Evolutionary conservation across 2,888 invertebrate species (phyloP), one percentile per base, ranked within the genome.

Genomic region (Eupithecia pulchellata): DNA sequence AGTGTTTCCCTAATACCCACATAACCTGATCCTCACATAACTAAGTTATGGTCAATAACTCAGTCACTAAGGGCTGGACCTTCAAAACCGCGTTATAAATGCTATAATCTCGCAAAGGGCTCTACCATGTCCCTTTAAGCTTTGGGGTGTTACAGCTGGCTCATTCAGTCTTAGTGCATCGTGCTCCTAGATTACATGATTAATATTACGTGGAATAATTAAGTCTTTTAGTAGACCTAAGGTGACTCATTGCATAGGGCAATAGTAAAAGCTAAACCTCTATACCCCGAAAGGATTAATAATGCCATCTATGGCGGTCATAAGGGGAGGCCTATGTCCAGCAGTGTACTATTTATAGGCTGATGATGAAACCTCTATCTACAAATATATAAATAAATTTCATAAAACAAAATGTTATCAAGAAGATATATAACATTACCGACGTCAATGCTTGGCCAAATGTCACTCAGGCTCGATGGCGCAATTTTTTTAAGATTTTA

Each of bases 1-100:
- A 52, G 20, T 32, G 58, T n/a, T 39, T 52, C 25, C 25, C 13
- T 69, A 52, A 27, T 61, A 39, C 30, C 65, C 4, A 65, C 62
- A 68, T 72, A 60, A 60, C 62, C 39, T 32, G 34, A 62, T 2
- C 68, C 42, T 63, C 29, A 68, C 61, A 65, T 68, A 65, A 68
- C 72, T 52, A 58, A 69, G 72, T 72, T 69, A 67, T 57, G 64
- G 66, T 57, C 69, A 64, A 72, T 67, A 69, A 63, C 32, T 62
- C 66, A 63, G 66, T 55, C 62, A 47, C 42, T 42, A 60, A 66
- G 29, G 25, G 30, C 20, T 5, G 42, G 42, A 36, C 60, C 68
- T 68, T 55, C 25, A 61, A 58, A 65, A 62, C 52, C 52, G 52
- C 71, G 64, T 68, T 65, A 68, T 71, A 71, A 65, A 68, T 68